Evolutionary conservation across 2,113 vertebrate genomes (phyloP).

Genomic region (Microtus ochrogaster): DNA sequence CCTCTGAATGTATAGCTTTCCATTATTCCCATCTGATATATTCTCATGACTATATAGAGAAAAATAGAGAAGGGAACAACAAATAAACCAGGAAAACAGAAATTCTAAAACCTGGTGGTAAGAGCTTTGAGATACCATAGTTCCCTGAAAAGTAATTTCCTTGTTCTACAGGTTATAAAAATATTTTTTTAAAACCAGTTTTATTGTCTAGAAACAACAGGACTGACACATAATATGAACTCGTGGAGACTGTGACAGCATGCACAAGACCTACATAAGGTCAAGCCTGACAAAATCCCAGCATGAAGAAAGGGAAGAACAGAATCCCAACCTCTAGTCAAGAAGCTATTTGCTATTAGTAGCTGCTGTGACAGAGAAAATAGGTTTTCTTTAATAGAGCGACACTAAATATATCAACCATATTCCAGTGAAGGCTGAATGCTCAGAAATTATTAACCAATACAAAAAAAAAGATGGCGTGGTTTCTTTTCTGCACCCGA

Average conservation of each 20-base stretch:
- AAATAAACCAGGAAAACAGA: conserved; percentile 32
- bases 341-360: not conserved
- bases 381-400: not conserved
- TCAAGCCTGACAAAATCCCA: not conserved
- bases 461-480: not conserved
- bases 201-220: not conserved
- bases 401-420: not conserved
- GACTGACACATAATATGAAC: not conserved
- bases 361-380: not conserved
- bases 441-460: not conserved
- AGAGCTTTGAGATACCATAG: conserved; percentile 47
- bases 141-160: conserved; percentile 73
- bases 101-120: conserved; percentile 26
- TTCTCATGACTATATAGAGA: not conserved
- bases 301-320: not conserved
- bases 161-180: conserved; percentile 80
- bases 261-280: not conserved
- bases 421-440: not conserved
- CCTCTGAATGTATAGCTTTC: conserved; percentile 16
- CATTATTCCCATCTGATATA: not conserved
- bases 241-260: not conserved
- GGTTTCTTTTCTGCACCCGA: not conserved
- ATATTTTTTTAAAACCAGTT: conserved; percentile 57
- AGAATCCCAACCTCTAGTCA: not conserved
- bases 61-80: not conserved